Evolutionary conservation across 2,113 vertebrate species (phyloP).

Genomic region (Brienomyrus brachyistius): DNA sequence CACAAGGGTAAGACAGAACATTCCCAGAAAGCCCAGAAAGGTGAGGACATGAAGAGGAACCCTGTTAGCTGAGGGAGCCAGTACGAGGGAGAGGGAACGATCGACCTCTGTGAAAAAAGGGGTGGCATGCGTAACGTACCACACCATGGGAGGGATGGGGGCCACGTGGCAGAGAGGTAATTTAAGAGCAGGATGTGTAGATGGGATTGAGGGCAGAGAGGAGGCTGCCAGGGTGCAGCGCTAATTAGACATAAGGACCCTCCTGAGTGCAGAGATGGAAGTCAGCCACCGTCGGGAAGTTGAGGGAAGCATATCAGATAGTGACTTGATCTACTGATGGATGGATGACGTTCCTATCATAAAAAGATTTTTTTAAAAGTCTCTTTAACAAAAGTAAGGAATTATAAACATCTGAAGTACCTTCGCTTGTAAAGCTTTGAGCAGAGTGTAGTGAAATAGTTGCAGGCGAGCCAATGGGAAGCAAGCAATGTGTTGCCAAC

Average conservation of each 20-base stretch:
- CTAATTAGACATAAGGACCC: constrained; percentile 61
- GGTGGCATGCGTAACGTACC: constrained; percentile 4
- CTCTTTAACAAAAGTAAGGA: neutral
- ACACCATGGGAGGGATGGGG: neutral
- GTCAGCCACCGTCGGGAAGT: constrained; percentile 37
- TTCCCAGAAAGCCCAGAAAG: constrained; percentile 2
- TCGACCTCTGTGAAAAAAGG: constrained; percentile 35
- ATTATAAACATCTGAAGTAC: neutral
- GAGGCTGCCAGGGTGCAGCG: constrained; percentile 48
- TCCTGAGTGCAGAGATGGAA: constrained; percentile 51
- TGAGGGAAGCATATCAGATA: constrained; percentile 1
- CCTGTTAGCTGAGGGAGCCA: neutral
- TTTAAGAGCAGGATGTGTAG: constrained; percentile 54
- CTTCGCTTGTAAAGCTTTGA: neutral
- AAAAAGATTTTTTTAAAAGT: neutral
- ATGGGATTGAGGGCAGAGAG: constrained; percentile 54
- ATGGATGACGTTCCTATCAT: neutral
- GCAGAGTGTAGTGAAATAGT: neutral
- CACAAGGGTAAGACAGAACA: constrained; percentile 24
- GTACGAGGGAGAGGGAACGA: constrained; percentile 31
- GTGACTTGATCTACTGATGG: neutral
- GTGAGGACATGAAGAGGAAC: constrained; percentile 33
- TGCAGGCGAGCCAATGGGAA: neutral
- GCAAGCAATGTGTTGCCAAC: neutral
- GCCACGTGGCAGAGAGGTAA: constrained; percentile 54